Percentiles rank a stretch among this genome's conserved stretches.
Conservation (phyloP, 2,888 invertebrate species). For the Entomobrya proxima region DNA sequence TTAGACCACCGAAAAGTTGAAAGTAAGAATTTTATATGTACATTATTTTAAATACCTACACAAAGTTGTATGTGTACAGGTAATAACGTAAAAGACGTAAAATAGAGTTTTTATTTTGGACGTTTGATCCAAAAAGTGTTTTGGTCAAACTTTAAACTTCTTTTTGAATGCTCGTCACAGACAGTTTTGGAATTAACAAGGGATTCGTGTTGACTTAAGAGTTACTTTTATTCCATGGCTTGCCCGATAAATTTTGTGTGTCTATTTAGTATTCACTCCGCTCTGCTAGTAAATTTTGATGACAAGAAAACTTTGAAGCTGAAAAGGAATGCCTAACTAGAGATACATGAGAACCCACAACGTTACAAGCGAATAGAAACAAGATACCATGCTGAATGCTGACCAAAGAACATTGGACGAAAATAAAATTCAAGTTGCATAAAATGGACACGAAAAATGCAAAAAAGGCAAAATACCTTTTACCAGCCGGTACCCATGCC, state of each 20-base stretch:
- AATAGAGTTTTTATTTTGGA: too few species aligned
- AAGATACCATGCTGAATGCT: constrained; percentile 34
- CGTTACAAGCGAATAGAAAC: background rate
- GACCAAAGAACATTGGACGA: background rate
- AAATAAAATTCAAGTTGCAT: constrained; percentile 22
- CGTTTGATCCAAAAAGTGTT: too few species aligned
- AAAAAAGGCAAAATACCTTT: too few species aligned
- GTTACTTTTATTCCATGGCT: background rate
- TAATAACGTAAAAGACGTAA: too few species aligned
- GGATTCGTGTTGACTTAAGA: background rate
- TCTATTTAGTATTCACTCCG: constrained; percentile 43
- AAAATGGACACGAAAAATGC: background rate
- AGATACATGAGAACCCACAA: background rate
- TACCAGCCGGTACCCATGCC: too few species aligned
- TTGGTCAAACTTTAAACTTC: too few species aligned
- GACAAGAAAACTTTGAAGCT: constrained; percentile 21
- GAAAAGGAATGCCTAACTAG: background rate
- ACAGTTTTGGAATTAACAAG: background rate
- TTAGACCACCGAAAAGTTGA: too few species aligned
- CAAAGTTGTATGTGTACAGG: too few species aligned
- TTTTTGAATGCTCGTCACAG: too few species aligned
- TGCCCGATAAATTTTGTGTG: background rate
- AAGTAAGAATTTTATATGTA: too few species aligned
- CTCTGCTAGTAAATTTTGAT: constrained; percentile 43
- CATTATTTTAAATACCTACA: too few species aligned